Base-by-base conservation (phyloP, 2,113 vertebrate species). In the Sprattus sprattus region DNA sequence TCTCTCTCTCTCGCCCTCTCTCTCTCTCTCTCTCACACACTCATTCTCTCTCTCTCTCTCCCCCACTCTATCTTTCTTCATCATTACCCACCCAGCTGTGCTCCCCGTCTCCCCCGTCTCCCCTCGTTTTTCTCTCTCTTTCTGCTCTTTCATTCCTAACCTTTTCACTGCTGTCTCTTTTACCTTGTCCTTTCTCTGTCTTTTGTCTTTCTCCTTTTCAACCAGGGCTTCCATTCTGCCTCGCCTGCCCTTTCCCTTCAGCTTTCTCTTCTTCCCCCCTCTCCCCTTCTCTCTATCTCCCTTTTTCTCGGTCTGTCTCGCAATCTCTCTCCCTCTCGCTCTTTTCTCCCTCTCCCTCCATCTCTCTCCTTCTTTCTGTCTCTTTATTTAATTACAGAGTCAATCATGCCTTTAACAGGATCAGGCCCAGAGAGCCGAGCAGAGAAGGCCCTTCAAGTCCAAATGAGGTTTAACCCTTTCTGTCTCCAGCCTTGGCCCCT, bases 321-420 rank as follows among this genome's bases (percentile, higher is more conserved):
- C 45, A 67, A 6, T 45, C 15, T 50, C 52, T 82, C 64, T 57
- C 25, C 18, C 10, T 50, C 7, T 45, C 22, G 4, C 16, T 39
- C 67, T 50, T 50, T 15, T 82, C n/a, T 18, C 22, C 52, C 6
- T 86, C 75, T 83, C 85, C n/a, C 22, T 47, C 64, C 22, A 22
- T 9, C 75, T 50, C 67, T 83, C 80, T 87, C 88, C 85, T 86
- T 90, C 88, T 54, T 28, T 60, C 52, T 83, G 28, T 89, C 22
- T 18, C 52, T 92, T 91, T 90, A 92, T 93, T 94, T 91, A 92
- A 93, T 93, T 92, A 92, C 47, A 90, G 87, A 91, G 89, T 92
- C 91, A 89, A 91, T 93, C 91, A 92, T 90, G 89, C 86, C 84
- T 90, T 88, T 81, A 85, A 92, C 92, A 93, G 92, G 90, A 83